Evolutionary conservation across 92 coral and sea anemone species (phyloP), one percentile per base, ranked within the genome.

Genomic region (Epizoanthus scotinus): DNA sequence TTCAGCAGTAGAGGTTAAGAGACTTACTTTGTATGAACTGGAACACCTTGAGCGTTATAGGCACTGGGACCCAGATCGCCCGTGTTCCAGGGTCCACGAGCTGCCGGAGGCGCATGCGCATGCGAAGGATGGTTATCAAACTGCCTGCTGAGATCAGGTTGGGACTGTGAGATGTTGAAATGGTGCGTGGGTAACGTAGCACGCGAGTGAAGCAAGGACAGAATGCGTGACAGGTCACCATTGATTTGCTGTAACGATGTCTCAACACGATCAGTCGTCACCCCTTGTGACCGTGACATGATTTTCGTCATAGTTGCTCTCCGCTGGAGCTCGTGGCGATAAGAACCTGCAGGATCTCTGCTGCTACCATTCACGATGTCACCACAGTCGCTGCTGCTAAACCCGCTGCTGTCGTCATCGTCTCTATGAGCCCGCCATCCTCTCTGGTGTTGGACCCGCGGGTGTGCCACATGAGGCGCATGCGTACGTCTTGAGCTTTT

Each of bases 371-470:
- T 87, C 59, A 89, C 57, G 20, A 78, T 87, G 83, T 92, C 97
- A 85, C 97, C 90, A 68, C 90, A 92, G 66, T 92, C 97, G 60
- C 94, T 92, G 82, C 97, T 92, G 86, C 97, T 92, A 73, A 92
- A 79, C 17, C 94, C 97, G 69, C 97, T 92, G 83, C 94, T 91
- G 87, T 92, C 97, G 60, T 92, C 97, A 25, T 92, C 94, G 27
- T 92, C 97, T 38, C 80, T 74, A 10, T 57, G 67, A 57, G 80
- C 80, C 80, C 44, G 80, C 80, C 28, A 28, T 58, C 80, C 67
- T 58, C 42, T 53, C 36, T 74, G 80, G 80, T 47, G 68, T 20
- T 38, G 67, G 67, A 21, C 25, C 21, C 55, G 80, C 54, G 67
- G 67, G 3, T 42, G 57, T 31, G 26, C 20, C 67, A 38, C 67